Evolutionary conservation across 2,113 vertebrate genomes (phyloP).

Genomic region (Tiliqua scincoides): DNA sequence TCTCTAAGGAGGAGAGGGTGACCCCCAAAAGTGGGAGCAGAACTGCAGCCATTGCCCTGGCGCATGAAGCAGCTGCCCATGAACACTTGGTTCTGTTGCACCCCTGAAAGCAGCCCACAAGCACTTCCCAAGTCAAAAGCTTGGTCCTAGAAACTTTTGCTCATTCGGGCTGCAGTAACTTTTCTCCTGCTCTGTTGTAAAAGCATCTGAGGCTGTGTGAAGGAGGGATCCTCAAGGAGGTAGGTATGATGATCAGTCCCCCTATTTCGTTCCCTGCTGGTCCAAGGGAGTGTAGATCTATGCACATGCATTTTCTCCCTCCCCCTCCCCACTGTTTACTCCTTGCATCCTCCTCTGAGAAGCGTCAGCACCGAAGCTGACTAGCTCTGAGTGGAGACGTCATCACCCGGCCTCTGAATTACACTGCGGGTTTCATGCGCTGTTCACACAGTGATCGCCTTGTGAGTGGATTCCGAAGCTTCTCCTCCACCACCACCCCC

Average conservation of each 20-base stretch:
- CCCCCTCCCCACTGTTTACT: background rate
- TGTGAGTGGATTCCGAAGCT: background rate
- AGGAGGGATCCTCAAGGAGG: background rate
- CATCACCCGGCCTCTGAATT: conserved; percentile 3
- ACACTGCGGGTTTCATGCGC: background rate
- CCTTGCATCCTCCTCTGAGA: background rate
- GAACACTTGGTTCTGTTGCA: no score
- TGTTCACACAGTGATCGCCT: conserved; percentile 46
- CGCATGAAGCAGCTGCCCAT: no score
- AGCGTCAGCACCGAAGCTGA: background rate
- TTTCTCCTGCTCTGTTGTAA: no score
- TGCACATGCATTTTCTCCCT: background rate
- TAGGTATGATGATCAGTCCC: background rate
- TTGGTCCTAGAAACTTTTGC: no score
- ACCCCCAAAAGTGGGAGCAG: no score
- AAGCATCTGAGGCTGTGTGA: no score
- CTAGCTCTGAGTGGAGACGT: conserved; percentile 8
- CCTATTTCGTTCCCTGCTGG: background rate
- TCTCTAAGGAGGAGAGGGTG: no score
- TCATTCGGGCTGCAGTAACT: no score
- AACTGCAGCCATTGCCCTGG: no score
- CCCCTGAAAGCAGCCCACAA: no score
- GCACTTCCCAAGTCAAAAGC: no score
- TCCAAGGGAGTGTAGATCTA: background rate
- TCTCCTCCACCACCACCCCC: background rate